Evolutionary conservation across 2,888 invertebrate species (phyloP), one percentile per base, ranked within the genome.

Genomic region (Venusia cambrica): DNA sequence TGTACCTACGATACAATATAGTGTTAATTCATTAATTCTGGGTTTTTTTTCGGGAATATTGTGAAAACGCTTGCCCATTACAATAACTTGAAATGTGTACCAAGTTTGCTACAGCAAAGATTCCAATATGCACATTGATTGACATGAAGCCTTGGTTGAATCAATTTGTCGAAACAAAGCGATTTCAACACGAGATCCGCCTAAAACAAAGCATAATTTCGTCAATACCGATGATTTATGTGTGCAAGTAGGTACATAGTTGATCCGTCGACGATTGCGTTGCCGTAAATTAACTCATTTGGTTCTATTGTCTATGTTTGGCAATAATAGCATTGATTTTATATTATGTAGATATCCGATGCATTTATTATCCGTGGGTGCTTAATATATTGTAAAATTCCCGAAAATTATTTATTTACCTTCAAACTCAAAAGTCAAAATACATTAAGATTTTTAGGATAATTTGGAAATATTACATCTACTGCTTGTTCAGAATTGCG

Each of bases 241-340:
- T n/a, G n/a, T n/a, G n/a, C n/a, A n/a, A n/a, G n/a, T n/a, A n/a
- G n/a, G n/a, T n/a, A n/a, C n/a, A n/a, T n/a, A n/a, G n/a, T n/a
- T n/a, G n/a, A n/a, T n/a, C n/a, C n/a, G n/a, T n/a, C n/a, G n/a
- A n/a, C 22, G n/a, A 27, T 28, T 38, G 21, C 36, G 38, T 70
- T 66, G 52, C 66, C 41, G 52, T 62, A 69, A 75, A 75, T 73
- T 72, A 75, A 70, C 62, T 74, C 72, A 74, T 78, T 83, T 73
- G 68, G 59, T 43, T 50, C 69, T 56, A 80, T 83, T 83, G 81
- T 83, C 68, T 79, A 57, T 43, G 49, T 43, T 40, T 49, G 52
- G 54, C 45, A 57, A 45, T 52, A 52, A 57, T 39, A 22, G 36
- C 20, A 38, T 38, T 74, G 71, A 73, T 79, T 64, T 62, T 57